Evolutionary conservation across 2,888 invertebrate genomes (phyloP).

Genomic region (Theretra japonica): DNA sequence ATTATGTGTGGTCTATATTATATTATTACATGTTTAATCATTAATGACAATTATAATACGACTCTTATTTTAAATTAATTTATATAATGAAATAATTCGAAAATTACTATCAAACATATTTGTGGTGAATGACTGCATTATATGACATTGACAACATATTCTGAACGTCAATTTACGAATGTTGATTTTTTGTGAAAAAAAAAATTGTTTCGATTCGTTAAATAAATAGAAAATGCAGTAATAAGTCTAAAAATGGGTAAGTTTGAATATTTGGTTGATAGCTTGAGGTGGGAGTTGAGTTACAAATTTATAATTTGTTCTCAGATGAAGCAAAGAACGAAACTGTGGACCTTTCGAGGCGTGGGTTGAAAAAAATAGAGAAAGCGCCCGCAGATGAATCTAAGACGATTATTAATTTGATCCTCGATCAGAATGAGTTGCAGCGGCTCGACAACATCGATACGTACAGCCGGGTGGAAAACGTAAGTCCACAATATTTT

Average conservation of each 20-base stretch:
- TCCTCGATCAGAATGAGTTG: conserved; percentile 94
- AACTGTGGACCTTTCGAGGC: conserved; percentile 90
- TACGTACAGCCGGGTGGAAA: conserved; percentile 90
- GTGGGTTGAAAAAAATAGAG: conserved; percentile 92
- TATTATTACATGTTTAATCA: background rate
- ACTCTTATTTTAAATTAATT: background rate
- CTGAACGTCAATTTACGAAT: conserved; percentile 63
- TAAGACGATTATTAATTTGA: conserved; percentile 87
- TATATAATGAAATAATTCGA: background rate
- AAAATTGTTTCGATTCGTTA: conserved; percentile 49
- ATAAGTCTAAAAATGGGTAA: conserved; percentile 64
- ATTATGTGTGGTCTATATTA: no score
- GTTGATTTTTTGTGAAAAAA: conserved; percentile 63
- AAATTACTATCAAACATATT: background rate
- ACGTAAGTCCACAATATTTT: conserved; percentile 78
- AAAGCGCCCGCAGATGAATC: conserved; percentile 89
- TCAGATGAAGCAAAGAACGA: conserved; percentile 68
- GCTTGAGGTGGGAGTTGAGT: background rate
- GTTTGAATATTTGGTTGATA: conserved; percentile 37
- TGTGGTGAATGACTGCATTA: background rate
- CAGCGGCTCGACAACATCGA: conserved; percentile 95
- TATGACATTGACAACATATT: conserved; percentile 36
- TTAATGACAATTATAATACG: background rate
- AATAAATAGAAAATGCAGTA: conserved; percentile 61
- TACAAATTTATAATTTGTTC: conserved; percentile 34